phyloP scores from a whole-genome alignment of 1,140 invertebrate species.

The Bombus breviceps region DNA sequence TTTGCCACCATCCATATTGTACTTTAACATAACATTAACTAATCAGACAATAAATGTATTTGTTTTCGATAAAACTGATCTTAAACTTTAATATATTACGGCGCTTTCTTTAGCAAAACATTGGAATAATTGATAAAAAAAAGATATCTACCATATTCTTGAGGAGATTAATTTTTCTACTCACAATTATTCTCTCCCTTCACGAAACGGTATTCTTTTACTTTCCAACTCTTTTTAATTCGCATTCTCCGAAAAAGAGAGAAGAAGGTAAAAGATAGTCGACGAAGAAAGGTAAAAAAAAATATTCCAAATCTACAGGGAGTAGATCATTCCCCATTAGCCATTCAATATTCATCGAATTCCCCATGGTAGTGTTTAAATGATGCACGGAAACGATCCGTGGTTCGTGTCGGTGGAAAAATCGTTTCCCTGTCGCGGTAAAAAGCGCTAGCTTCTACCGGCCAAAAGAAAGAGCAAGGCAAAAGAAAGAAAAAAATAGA shows the following conservation, averaged over 20 bases:
- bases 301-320: not conserved
- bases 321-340: not conserved
- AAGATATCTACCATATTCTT: not conserved
- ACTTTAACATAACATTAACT: too few species aligned
- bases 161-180: not conserved
- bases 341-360: slow-evolving; percentile 27
- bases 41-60: too few species aligned
- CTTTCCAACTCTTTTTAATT: not conserved
- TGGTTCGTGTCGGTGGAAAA: not conserved
- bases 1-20: too few species aligned
- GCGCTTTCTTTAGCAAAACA: too few species aligned
- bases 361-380: not conserved
- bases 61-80: too few species aligned
- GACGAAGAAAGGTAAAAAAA: not conserved
- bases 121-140: not conserved
- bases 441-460: not conserved
- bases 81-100: too few species aligned
- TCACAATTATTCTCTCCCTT: too few species aligned
- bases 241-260: not conserved
- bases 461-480: not conserved
- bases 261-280: not conserved
- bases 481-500: too few species aligned
- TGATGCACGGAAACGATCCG: not conserved
- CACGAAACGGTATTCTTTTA: not conserved
- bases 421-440: slow-evolving; percentile 12